These are phyloP conservation scores for Pseudochirops cupreus DNA, from an alignment of 2,797 vertebrate species.

Conservation along the genomic window DNA sequence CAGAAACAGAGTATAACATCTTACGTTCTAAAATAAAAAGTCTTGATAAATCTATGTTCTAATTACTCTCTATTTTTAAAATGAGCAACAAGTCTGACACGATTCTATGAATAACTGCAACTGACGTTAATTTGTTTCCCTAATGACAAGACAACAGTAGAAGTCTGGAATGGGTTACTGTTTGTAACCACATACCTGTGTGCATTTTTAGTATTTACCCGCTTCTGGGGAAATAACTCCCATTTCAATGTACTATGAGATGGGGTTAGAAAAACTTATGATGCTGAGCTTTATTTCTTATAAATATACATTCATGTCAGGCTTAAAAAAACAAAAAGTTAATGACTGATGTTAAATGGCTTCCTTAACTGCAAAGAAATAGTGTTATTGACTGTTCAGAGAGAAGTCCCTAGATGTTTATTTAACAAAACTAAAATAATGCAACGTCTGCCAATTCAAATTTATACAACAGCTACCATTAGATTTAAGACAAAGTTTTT, in stretches of 20 bases:
- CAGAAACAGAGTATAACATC: conserved; percentile 1
- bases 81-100: neutral
- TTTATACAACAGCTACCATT: conserved; percentile 16
- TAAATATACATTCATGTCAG: neutral
- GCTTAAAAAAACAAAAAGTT: neutral
- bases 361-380: neutral
- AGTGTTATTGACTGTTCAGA: neutral
- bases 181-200: neutral
- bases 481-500: conserved; percentile 34
- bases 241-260: neutral
- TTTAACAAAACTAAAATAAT: neutral
- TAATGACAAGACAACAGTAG: neutral
- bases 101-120: neutral
- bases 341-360: neutral
- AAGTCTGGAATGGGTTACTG: neutral
- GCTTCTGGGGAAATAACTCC: neutral
- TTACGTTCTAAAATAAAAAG: neutral
- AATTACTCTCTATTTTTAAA: conserved; percentile 16
- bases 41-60: neutral
- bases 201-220: neutral
- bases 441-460: conserved; percentile 13
- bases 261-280: neutral
- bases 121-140: neutral
- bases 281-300: neutral
- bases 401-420: neutral